Conservation (phyloP, 2,888 invertebrate genomes). For the Elysia crispata region DNA sequence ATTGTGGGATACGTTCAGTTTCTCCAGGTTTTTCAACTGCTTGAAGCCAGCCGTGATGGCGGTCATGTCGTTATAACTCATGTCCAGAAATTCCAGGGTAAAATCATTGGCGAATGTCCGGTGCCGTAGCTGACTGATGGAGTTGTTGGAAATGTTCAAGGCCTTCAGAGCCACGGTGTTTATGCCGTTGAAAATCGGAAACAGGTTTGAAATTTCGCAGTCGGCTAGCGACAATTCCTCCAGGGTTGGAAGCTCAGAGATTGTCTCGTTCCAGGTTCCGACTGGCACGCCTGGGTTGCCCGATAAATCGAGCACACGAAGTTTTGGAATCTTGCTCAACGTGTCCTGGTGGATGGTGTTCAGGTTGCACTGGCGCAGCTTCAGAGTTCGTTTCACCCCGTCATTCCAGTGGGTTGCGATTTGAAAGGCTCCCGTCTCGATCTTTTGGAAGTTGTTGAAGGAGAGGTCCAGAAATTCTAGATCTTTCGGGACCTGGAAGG, state of each 20-base stretch:
- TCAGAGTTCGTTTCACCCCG: slow-evolving; percentile 53
- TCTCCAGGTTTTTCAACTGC: slow-evolving; percentile 50
- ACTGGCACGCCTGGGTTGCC: slow-evolving; percentile 56
- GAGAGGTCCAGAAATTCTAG: slow-evolving; percentile 52
- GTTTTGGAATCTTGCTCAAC: slow-evolving; percentile 53
- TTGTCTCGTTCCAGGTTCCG: slow-evolving; percentile 50
- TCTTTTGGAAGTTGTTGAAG: slow-evolving; percentile 55
- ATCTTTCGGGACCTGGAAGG: slow-evolving; percentile 38
- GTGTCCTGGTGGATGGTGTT: slow-evolving; percentile 54
- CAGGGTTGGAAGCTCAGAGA: slow-evolving; percentile 52
- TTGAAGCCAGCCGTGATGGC: slow-evolving; percentile 38
- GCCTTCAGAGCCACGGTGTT: slow-evolving; percentile 17
- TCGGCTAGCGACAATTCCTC: slow-evolving; percentile 34
- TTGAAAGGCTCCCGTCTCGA: slow-evolving; percentile 57
- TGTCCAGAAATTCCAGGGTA: slow-evolving; percentile 56
- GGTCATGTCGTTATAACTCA: slow-evolving; percentile 56
- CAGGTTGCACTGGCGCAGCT: slow-evolving; percentile 62
- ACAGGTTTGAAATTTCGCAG: slow-evolving; percentile 20
- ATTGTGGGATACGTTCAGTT: slow-evolving; percentile 50
- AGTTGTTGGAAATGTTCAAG: slow-evolving; percentile 54
- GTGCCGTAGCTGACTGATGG: no score
- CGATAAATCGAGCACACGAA: slow-evolving; percentile 57
- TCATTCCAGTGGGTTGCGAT: slow-evolving; percentile 57
- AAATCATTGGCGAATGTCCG: slow-evolving; percentile 56
- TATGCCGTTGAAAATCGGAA: slow-evolving; percentile 18